These are phyloP conservation scores for Morbakka virulenta DNA, from an alignment of 30 jellyfish, hydroid and myxozoan species.

Conservation along the genomic window DNA sequence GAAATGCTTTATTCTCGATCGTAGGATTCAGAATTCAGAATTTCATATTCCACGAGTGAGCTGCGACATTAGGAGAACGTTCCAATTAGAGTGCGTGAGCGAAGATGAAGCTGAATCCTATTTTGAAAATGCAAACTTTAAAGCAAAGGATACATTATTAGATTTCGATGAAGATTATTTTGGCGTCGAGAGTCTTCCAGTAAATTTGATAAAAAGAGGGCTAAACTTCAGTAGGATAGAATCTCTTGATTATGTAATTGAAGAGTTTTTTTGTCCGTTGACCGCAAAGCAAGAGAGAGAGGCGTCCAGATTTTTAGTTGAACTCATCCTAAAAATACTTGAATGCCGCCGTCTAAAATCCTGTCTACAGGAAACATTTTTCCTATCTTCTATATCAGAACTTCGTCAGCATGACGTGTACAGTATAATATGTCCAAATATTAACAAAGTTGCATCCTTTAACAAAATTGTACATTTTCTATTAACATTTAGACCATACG, in stretches of 20 bases:
- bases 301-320: background rate
- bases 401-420: background rate
- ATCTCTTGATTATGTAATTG: background rate
- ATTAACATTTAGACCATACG: background rate
- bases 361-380: background rate
- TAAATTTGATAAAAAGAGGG: conserved; percentile 14
- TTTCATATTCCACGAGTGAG: background rate
- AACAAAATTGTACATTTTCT: background rate
- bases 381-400: background rate
- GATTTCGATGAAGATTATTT: conserved; percentile 55
- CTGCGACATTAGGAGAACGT: background rate
- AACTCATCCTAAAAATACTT: background rate
- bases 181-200: conserved; percentile 54
- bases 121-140: background rate
- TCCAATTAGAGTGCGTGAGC: background rate
- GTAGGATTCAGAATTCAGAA: background rate
- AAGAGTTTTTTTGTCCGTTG: conserved; percentile 12
- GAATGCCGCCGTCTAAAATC: background rate
- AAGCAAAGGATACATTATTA: conserved; percentile 5
- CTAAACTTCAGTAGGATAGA: background rate
- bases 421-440: background rate
- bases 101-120: background rate
- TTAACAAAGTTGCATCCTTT: background rate
- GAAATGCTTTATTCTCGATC: background rate
- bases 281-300: background rate